Evolutionary conservation across 2,797 vertebrate species (phyloP).

Genomic region (Trematomus bernacchii): DNA sequence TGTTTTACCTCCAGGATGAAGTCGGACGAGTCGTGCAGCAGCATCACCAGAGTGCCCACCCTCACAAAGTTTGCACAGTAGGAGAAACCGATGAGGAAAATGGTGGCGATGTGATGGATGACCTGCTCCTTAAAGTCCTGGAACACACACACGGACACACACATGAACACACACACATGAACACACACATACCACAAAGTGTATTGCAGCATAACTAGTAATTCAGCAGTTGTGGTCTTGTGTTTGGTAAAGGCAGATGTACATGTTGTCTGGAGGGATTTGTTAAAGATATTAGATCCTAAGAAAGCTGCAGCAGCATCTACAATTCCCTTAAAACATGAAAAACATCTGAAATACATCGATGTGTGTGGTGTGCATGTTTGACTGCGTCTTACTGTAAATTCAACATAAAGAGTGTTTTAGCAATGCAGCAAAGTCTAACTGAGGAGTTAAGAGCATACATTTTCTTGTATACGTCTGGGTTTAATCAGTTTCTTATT

Average conservation of each 20-base stretch:
- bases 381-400: neutral
- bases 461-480: neutral
- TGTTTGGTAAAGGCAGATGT: constrained; percentile 18
- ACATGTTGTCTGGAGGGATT: constrained; percentile 20
- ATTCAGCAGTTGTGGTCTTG: constrained; percentile 29
- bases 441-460: neutral
- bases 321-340: neutral
- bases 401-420: neutral
- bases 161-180: constrained; percentile 20
- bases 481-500: neutral
- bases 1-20: constrained; percentile 89
- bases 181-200: constrained; percentile 43
- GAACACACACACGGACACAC: constrained; percentile 29
- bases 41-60: constrained; percentile 89
- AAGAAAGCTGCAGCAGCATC: constrained; percentile 3
- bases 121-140: constrained; percentile 94
- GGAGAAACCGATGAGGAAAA: constrained; percentile 89
- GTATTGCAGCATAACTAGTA: neutral
- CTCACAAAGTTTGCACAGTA: constrained; percentile 89
- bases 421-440: neutral
- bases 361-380: too few species aligned
- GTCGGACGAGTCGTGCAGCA: constrained; percentile 89
- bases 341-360: constrained; percentile 3
- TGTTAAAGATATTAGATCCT: neutral
- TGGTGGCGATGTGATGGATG: constrained; percentile 88